These are phyloP conservation scores for Pseudonaja textilis DNA, from an alignment of 2,113 vertebrate species.

Conservation along the genomic window DNA sequence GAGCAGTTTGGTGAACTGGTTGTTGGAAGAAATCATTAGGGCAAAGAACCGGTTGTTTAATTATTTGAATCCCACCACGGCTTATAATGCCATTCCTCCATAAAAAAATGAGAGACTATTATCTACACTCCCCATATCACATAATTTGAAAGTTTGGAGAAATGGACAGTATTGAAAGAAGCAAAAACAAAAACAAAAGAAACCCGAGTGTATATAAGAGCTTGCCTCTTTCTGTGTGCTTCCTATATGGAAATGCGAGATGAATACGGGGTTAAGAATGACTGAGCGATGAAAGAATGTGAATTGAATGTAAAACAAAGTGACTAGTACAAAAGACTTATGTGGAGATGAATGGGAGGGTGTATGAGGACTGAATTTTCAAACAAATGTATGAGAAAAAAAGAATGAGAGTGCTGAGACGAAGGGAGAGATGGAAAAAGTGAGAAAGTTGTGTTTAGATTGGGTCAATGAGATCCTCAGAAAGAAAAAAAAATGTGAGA, in stretches of 20 bases:
- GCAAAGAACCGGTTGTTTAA: too few species aligned
- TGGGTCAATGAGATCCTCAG: background rate
- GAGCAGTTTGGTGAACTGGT: too few species aligned
- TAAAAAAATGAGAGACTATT: background rate
- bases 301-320: background rate
- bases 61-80: background rate
- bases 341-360: background rate
- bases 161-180: background rate
- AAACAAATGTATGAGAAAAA: background rate
- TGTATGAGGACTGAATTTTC: background rate
- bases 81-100: background rate
- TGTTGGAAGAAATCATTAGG: too few species aligned
- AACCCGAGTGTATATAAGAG: background rate
- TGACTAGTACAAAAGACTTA: background rate
- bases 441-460: background rate
- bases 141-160: background rate
- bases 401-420: background rate
- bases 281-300: background rate
- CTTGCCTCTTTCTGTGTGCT: background rate
- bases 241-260: background rate
- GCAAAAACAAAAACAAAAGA: background rate
- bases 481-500: background rate
- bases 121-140: background rate
- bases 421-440: background rate
- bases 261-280: background rate